Percentiles rank a stretch among this genome's conserved stretches.
phyloP scores from a whole-genome alignment of 2,888 invertebrate genomes.

The Cyaniris semiargus region DNA sequence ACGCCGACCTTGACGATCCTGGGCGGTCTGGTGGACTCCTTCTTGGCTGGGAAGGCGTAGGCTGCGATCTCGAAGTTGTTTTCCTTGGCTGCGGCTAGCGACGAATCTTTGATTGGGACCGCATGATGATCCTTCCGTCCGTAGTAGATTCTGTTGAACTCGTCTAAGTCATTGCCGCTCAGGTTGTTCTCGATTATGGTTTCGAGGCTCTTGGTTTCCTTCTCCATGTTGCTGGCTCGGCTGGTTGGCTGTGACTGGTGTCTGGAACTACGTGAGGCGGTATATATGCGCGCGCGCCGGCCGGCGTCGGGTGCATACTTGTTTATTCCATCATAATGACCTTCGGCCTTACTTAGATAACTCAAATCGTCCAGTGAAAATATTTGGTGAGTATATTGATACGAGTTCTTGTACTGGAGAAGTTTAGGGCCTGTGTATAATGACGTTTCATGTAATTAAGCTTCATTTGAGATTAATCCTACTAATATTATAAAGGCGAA shows the following conservation, averaged over 20 bases:
- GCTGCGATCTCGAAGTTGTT: constrained; percentile 78
- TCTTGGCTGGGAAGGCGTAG: constrained; percentile 71
- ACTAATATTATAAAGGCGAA: too few species aligned
- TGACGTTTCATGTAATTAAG: neutral
- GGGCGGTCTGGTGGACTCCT: constrained; percentile 81
- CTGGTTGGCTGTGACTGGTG: neutral
- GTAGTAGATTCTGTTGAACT: constrained; percentile 73
- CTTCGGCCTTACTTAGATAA: constrained; percentile 67
- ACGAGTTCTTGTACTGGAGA: neutral
- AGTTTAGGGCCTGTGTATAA: constrained; percentile 14
- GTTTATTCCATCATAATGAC: constrained; percentile 53
- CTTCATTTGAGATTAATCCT: too few species aligned
- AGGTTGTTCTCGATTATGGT: constrained; percentile 69
- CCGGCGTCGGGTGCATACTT: constrained; percentile 48
- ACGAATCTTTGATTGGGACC: constrained; percentile 68
- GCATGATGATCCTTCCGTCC: constrained; percentile 66
- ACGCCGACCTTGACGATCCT: constrained; percentile 91
- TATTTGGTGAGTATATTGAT: constrained; percentile 55
- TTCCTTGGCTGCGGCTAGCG: constrained; percentile 77
- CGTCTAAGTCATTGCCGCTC: constrained; percentile 66
- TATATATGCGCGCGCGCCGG: constrained; percentile 59
- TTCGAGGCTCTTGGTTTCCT: constrained; percentile 71
- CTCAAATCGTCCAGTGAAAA: constrained; percentile 57
- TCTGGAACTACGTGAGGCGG: constrained; percentile 35
- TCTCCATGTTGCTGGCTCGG: constrained; percentile 52